Percentiles rank a stretch among this genome's conserved stretches.
phyloP scores from a whole-genome alignment of 2,888 invertebrate species.

The Urechis unicinctus region DNA sequence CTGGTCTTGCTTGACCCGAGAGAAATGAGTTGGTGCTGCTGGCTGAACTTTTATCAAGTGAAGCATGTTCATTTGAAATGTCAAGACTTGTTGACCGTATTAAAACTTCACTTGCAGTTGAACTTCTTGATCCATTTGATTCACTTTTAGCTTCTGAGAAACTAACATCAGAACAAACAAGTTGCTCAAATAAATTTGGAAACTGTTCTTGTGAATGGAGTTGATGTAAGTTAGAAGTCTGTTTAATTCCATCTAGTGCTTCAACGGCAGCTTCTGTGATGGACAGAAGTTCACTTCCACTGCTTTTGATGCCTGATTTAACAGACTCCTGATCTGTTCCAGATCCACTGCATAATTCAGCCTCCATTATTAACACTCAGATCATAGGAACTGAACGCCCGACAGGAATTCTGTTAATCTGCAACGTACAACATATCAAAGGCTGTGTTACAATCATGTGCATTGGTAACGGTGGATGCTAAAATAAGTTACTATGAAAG shows the following conservation, averaged over 20 bases:
- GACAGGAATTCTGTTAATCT: too few species aligned
- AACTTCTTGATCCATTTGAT: not conserved
- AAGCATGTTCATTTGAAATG: not conserved
- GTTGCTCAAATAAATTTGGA: not conserved
- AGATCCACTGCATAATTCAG: too few species aligned
- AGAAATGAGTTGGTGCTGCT: not conserved
- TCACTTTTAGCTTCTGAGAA: not conserved
- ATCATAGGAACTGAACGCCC: too few species aligned
- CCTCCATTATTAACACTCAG: too few species aligned
- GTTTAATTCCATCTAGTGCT: not conserved
- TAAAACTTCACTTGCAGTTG: not conserved
- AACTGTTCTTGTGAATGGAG: not conserved
- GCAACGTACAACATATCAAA: too few species aligned
- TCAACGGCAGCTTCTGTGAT: not conserved
- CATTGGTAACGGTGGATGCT: too few species aligned
- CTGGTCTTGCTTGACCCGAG: not conserved
- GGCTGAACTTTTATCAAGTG: not conserved
- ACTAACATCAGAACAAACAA: not conserved
- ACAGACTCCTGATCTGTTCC: too few species aligned
- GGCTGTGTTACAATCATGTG: too few species aligned
- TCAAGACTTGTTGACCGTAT: not conserved
- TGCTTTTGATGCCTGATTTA: too few species aligned
- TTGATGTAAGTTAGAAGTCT: too few species aligned
- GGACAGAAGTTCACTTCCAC: not conserved
- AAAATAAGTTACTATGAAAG: too few species aligned